Evolutionary conservation across 2,797 vertebrate species (phyloP), one percentile per base, ranked within the genome.

Genomic region (Podarcis lilfordi): DNA sequence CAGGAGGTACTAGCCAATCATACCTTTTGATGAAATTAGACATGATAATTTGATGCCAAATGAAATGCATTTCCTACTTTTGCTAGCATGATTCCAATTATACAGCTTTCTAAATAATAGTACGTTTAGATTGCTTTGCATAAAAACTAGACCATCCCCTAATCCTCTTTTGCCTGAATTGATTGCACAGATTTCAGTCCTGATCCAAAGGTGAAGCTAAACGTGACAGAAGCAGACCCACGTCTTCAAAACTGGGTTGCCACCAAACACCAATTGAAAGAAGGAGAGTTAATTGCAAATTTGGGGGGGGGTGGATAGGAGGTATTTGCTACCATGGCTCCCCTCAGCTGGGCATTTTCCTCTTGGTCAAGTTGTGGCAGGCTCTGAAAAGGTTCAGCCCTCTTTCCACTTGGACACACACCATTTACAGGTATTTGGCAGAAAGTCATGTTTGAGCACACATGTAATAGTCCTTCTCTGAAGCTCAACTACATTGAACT

Each of bases 1-100:
- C 29, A 88, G 9, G 87, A 91, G 84, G 1, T 79, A 61, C 89
- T 92, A 80, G 87, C 75, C 84, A 82, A 95, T 89, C 83, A 86
- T 85, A 80, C 69, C 8, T 81, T 90, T 88, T 74, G 87, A 91
- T 86, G 81, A 64, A 72, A 84, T 32, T 82, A 75, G 10, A 32
- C 1, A 82, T 88, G n/a, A 0, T 90, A 55, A 80, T 89, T 32
- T 89, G 75, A 45, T 79, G 55, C 17, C 27, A 72, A 72, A 71
- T 77, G 61, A 92, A 93, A 80, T 75, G 1, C 5, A 40, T 86
- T 88, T 92, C 7, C 75, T 86, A 88, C 88, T 59, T 88, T 55
- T 84, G 3, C 45, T 87, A 84, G 86, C 68, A 45, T 1, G 74
- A 35, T 78, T 86, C n/a, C 19, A 0, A 8, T 91, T 86, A 86